These are phyloP conservation scores for Octodon degus DNA, from an alignment of 2,113 vertebrate genomes.

Conservation along the genomic window DNA sequence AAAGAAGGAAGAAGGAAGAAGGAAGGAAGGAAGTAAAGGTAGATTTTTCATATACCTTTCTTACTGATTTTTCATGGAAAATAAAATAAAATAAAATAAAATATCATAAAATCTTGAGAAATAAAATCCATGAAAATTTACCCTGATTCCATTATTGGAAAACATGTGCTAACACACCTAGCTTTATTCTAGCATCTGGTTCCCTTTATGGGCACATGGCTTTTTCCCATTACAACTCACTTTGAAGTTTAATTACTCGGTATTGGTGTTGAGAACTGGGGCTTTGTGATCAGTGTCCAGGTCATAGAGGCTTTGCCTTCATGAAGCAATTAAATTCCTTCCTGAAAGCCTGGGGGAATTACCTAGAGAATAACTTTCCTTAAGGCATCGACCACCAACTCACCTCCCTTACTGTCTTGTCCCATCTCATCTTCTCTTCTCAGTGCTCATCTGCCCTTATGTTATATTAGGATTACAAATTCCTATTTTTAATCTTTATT, in stretches of 20 bases:
- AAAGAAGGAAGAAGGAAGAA: background rate
- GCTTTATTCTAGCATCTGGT: background rate
- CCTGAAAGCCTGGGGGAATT: background rate
- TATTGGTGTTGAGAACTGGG: background rate
- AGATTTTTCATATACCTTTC: background rate
- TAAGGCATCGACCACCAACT: background rate
- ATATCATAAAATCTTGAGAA: background rate
- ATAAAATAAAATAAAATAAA: background rate
- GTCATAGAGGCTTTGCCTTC: background rate
- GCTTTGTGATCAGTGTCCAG: too few species aligned
- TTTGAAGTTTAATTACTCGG: background rate
- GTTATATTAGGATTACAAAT: background rate
- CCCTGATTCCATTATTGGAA: background rate
- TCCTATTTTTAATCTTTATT: background rate
- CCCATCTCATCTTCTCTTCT: too few species aligned
- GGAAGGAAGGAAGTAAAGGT: background rate
- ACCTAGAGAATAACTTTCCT: background rate
- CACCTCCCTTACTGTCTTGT: too few species aligned
- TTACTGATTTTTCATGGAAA: background rate
- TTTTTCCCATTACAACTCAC: background rate
- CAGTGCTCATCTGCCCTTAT: background rate
- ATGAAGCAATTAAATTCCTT: background rate
- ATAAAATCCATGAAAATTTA: background rate
- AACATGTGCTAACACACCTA: background rate
- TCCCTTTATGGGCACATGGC: background rate